These are phyloP conservation scores for Globia sparganii DNA, from an alignment of 2,888 invertebrate genomes.

Conservation along the genomic window DNA sequence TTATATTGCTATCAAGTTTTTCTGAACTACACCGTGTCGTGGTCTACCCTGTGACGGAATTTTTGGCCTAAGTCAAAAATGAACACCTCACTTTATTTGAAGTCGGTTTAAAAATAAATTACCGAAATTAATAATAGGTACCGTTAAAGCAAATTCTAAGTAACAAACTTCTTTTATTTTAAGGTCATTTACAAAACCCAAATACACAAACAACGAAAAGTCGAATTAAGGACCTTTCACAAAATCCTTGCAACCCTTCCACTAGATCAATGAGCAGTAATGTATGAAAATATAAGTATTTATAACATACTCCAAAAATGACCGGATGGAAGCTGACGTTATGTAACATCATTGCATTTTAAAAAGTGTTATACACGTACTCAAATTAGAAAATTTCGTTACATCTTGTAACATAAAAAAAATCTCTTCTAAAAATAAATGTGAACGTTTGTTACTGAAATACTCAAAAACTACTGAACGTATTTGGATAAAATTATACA, in stretches of 20 bases:
- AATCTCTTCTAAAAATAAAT: background rate
- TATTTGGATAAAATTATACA: background rate
- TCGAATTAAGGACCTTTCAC: background rate
- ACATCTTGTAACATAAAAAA: no score
- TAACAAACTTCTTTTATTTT: background rate
- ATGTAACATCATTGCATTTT: no score
- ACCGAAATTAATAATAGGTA: no score
- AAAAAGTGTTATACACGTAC: no score
- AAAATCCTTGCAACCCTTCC: background rate
- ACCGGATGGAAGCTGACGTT: background rate
- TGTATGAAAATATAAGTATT: conserved; percentile 40
- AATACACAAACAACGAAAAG: background rate
- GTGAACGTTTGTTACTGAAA: background rate
- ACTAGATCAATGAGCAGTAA: conserved; percentile 22
- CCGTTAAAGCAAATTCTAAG: background rate
- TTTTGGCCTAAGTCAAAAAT: no score
- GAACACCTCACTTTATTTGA: background rate
- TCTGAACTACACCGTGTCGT: no score
- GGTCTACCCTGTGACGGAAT: no score
- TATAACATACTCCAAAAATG: conserved; percentile 28
- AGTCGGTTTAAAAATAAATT: background rate
- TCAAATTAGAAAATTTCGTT: background rate
- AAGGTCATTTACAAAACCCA: background rate
- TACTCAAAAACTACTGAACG: background rate
- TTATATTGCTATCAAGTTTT: no score